Evolutionary conservation across 2,113 vertebrate genomes (phyloP).

Genomic region (Dryoscopus gambensis): DNA sequence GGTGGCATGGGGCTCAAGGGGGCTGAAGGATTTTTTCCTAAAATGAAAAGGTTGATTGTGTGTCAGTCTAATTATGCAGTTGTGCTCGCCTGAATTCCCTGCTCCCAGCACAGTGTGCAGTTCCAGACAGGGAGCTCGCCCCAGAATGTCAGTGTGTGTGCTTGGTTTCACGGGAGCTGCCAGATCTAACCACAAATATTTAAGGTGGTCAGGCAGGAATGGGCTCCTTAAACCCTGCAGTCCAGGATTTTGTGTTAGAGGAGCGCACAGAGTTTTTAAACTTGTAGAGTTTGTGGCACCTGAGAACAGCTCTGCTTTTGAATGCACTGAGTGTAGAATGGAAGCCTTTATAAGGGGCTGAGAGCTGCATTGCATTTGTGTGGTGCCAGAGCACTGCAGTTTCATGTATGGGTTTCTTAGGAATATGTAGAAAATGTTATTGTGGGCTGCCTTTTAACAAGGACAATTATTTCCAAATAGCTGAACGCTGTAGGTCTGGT

Average conservation of each 20-base stretch:
- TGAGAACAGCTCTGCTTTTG: conserved; percentile 59
- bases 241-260: conserved; percentile 45
- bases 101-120: conserved; percentile 71
- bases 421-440: conserved; percentile 43
- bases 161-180: conserved; percentile 78
- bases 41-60: conserved; percentile 78
- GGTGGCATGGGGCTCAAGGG: background rate
- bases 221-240: conserved; percentile 64
- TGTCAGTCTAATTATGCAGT: conserved; percentile 65
- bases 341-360: conserved; percentile 39
- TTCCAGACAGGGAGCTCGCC: conserved; percentile 66
- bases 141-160: conserved; percentile 69
- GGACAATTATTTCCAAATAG: background rate
- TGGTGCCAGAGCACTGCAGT: conserved; percentile 24
- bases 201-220: conserved; percentile 85
- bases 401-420: conserved; percentile 30
- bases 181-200: conserved; percentile 88
- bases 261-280: conserved; percentile 4
- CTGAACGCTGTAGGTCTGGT: background rate
- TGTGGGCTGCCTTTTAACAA: conserved; percentile 40
- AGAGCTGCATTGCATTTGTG: background rate
- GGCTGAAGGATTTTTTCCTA: background rate
- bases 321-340: conserved; percentile 12
- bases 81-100: conserved; percentile 58
- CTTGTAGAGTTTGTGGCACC: conserved; percentile 56